Evolutionary conservation across 2,113 vertebrate genomes (phyloP).

Genomic region (Proterorhinus semilunaris): DNA sequence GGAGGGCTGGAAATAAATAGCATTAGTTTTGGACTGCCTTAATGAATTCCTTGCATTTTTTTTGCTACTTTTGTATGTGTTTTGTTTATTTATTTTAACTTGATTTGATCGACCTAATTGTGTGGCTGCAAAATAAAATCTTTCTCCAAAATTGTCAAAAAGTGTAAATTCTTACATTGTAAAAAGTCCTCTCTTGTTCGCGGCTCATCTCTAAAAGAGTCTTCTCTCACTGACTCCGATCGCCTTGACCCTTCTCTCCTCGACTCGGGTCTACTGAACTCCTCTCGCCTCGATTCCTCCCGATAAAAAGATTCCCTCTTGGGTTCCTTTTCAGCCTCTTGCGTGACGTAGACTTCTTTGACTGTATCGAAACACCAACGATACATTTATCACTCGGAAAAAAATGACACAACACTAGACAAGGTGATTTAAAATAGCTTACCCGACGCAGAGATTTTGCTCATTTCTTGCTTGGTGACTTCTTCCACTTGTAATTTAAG

Average conservation of each 20-base stretch:
- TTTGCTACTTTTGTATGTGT: no score
- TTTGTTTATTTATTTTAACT: no score
- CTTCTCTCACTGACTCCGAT: constrained; percentile 37
- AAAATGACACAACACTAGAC: neutral
- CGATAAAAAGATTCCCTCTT: constrained; percentile 38
- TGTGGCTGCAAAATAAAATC: no score
- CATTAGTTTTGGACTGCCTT: no score
- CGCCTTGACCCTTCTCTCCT: constrained; percentile 58
- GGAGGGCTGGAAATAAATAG: no score
- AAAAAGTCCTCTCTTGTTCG: constrained; percentile 71
- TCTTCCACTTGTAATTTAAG: constrained; percentile 77
- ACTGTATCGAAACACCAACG: constrained; percentile 40
- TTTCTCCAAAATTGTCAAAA: no score
- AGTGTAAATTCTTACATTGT: constrained; percentile 59
- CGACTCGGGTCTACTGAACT: constrained; percentile 44
- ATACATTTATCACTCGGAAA: neutral
- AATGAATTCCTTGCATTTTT: no score
- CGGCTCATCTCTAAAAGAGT: constrained; percentile 48
- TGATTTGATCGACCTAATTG: no score
- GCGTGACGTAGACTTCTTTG: constrained; percentile 66
- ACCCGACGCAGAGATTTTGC: constrained; percentile 74
- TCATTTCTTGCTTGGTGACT: constrained; percentile 68
- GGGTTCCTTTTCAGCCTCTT: constrained; percentile 46
- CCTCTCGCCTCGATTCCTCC: constrained; percentile 24
- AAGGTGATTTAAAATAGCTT: neutral